A percentile compares a stretch with the other conserved stretches of the same genome.
phyloP scores from a whole-genome alignment of 1,140 invertebrate genomes.

The Bathynomus jamesi region DNA sequence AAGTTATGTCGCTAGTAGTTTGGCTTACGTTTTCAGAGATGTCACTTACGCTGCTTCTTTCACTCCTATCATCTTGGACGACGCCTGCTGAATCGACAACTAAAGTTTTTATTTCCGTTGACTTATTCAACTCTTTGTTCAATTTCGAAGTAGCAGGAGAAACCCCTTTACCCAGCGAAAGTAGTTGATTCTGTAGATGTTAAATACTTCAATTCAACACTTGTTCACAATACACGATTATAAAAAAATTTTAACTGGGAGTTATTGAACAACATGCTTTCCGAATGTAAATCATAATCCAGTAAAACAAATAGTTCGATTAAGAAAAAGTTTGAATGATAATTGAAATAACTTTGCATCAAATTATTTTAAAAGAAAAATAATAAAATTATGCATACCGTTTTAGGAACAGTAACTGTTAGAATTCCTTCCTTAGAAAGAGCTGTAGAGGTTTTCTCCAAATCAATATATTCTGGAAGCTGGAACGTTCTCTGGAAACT shows the following conservation, averaged over 20 bases:
- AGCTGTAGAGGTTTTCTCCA: not conserved
- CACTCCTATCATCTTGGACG: not conserved
- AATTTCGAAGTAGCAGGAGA: not conserved
- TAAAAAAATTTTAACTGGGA: too few relatives aligned
- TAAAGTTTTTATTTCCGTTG: not conserved
- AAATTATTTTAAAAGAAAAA: not conserved
- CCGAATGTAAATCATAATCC: not conserved
- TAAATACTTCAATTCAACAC: too few relatives aligned
- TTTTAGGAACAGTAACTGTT: slow-evolving; percentile 18
- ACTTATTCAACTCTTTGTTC: not conserved
- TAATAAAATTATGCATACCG: not conserved
- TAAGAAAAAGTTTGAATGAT: not conserved
- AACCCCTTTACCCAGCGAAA: not conserved
- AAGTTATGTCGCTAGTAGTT: too few relatives aligned
- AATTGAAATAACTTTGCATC: not conserved
- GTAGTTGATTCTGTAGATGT: not conserved
- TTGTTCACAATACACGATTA: too few relatives aligned
- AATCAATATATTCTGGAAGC: slow-evolving; percentile 9
- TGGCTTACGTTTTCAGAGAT: too few relatives aligned
- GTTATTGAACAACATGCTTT: too few relatives aligned
- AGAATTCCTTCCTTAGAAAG: slow-evolving; percentile 20
- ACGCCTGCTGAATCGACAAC: not conserved
- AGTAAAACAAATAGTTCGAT: not conserved
- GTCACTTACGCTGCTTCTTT: too few relatives aligned
- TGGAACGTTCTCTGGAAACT: slow-evolving; percentile 13